Evolutionary conservation across 2,888 invertebrate genomes (phyloP).

Genomic region (Phytoseiulus persimilis): DNA sequence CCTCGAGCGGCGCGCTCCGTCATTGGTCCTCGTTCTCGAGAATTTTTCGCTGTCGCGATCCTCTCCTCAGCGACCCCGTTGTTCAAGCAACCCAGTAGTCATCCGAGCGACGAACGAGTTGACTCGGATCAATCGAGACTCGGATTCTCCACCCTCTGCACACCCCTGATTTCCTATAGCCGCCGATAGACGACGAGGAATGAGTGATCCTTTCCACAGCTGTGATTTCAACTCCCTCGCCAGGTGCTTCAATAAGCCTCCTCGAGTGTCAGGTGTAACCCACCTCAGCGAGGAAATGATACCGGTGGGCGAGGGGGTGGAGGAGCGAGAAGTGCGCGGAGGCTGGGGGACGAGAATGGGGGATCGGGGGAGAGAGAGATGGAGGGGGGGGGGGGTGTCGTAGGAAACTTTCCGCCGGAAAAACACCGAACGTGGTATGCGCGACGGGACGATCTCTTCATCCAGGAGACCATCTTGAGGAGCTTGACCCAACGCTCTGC

Average conservation of each 20-base stretch:
- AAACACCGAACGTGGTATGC: too few relatives aligned
- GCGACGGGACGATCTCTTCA: too few relatives aligned
- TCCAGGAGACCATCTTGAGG: too few relatives aligned
- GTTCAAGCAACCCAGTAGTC: neutral
- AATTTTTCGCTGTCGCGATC: neutral
- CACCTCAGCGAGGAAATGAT: neutral
- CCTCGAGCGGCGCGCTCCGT: neutral
- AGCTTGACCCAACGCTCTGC: too few relatives aligned
- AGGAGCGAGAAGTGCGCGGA: neutral
- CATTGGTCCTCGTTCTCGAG: neutral
- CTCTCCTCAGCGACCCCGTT: neutral
- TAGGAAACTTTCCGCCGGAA: too few relatives aligned
- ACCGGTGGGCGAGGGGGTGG: neutral
- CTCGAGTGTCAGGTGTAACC: neutral
- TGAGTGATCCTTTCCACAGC: constrained; percentile 5
- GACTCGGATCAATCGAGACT: neutral
- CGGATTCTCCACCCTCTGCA: neutral
- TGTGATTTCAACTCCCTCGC: neutral
- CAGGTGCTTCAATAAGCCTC: neutral
- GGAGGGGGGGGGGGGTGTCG: too few relatives aligned
- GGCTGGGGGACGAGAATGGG: neutral
- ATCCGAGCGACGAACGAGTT: neutral
- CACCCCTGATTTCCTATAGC: neutral
- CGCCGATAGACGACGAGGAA: neutral
- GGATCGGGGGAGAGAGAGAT: neutral